phyloP scores from a whole-genome alignment of 1,140 invertebrate species.

The Scaptomyza montana region DNA sequence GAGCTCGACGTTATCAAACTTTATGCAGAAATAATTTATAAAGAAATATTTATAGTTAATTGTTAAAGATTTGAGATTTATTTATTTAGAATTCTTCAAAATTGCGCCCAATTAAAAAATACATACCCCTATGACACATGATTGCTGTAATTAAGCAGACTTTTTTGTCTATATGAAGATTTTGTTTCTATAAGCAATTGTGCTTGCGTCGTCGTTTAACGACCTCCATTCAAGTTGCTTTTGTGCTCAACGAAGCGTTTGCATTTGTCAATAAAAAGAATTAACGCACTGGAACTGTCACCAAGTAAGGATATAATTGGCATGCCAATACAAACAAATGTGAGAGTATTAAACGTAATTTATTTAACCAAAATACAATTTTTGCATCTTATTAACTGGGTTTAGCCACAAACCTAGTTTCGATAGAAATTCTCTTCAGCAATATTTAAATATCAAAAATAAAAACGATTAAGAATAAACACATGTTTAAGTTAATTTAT shows the following conservation, averaged over 20 bases:
- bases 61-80: too few relatives aligned
- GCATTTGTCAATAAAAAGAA: conserved; percentile 22
- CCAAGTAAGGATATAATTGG: conserved; percentile 37
- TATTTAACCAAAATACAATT: neutral
- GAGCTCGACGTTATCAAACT: too few relatives aligned
- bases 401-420: neutral
- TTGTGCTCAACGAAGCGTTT: conserved; percentile 25
- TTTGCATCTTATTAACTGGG: neutral
- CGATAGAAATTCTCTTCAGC: neutral
- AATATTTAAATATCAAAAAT: too few relatives aligned
- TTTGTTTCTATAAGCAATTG: conserved; percentile 4
- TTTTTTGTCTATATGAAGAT: neutral
- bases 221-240: conserved; percentile 13
- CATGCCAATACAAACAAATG: conserved; percentile 11
- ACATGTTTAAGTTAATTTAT: neutral
- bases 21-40: too few relatives aligned
- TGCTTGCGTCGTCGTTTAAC: conserved; percentile 9
- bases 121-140: neutral
- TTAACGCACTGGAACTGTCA: conserved; percentile 44
- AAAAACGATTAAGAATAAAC: neutral
- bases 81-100: too few relatives aligned
- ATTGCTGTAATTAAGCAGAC: conserved; percentile 8
- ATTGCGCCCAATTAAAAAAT: neutral
- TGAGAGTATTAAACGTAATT: conserved; percentile 1
- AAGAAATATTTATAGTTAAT: too few relatives aligned